These are phyloP conservation scores for Toxotes jaculatrix DNA, from an alignment of 2,113 vertebrate species.

Conservation along the genomic window DNA sequence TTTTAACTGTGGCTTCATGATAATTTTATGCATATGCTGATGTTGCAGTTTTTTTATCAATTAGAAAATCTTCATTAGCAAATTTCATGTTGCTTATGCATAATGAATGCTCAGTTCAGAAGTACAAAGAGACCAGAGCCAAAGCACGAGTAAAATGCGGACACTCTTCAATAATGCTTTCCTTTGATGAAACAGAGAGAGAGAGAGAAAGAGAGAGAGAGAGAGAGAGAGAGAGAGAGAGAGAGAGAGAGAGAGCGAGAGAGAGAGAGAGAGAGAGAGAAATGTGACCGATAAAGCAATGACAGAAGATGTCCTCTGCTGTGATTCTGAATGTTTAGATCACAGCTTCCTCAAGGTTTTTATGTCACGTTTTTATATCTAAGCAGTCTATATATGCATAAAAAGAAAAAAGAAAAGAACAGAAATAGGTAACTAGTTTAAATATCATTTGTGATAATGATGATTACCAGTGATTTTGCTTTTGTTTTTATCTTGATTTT, in stretches of 20 bases:
- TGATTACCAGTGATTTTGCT: neutral
- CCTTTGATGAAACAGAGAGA: constrained; percentile 37
- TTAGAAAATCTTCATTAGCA: constrained; percentile 76
- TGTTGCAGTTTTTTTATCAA: constrained; percentile 71
- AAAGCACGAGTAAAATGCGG: constrained; percentile 13
- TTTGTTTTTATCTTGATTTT: neutral
- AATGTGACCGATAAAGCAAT: constrained; percentile 12
- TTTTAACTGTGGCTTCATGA: constrained; percentile 46
- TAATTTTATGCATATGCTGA: constrained; percentile 71
- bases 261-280: neutral
- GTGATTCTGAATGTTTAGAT: constrained; percentile 35
- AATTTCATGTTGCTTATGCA: constrained; percentile 69
- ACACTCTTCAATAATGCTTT: neutral
- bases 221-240: neutral
- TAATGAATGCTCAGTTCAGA: constrained; percentile 68
- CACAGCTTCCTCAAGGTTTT: constrained; percentile 18
- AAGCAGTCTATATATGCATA: neutral
- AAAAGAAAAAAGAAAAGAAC: neutral
- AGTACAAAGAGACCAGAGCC: constrained; percentile 63
- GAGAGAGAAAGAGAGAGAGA: neutral
- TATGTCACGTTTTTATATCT: neutral
- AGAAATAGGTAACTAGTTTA: neutral
- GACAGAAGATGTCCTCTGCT: constrained; percentile 32
- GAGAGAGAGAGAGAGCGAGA: neutral
- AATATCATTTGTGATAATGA: neutral